Percentiles rank a stretch among this genome's conserved stretches.
Conservation (phyloP, 1,140 invertebrate genomes). For the Polypedilum pembai region DNA sequence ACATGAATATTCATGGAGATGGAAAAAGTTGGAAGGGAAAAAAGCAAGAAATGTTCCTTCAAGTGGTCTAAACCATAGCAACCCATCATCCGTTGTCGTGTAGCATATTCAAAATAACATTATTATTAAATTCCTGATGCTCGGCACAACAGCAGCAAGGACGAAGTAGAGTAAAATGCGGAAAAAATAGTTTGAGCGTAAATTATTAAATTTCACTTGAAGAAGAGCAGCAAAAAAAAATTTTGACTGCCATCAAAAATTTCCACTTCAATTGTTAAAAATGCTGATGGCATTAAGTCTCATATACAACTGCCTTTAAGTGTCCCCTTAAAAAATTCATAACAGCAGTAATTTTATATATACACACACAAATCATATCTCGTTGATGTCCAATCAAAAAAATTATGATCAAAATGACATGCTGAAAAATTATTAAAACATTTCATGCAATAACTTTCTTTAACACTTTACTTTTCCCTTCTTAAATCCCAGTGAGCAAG, state of each 20-base stretch:
- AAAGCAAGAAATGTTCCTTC: neutral
- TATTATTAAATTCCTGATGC: conserved; percentile 1
- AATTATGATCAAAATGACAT: neutral
- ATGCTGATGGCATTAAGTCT: neutral
- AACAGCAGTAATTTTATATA: neutral
- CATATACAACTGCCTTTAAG: neutral
- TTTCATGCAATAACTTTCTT: no score
- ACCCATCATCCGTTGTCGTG: neutral
- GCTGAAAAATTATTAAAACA: no score
- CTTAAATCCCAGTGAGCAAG: no score
- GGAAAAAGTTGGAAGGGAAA: neutral
- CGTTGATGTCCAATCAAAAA: conserved; percentile 16
- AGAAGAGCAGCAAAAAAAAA: neutral
- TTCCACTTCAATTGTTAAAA: conserved; percentile 1
- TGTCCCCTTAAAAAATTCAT: conserved; percentile 11
- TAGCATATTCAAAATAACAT: neutral
- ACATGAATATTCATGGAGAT: conserved; percentile 24
- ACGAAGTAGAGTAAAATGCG: neutral
- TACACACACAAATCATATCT: neutral
- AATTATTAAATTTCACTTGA: neutral
- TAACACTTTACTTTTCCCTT: no score
- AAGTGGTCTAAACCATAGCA: conserved; percentile 20
- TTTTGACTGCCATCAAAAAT: neutral
- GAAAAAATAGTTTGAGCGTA: conserved; percentile 15
- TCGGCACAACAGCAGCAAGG: neutral